A percentile compares a stretch with the other conserved stretches of the same genome.
Conservation (phyloP, 2,888 invertebrate species). For the Idaea aversata region DNA sequence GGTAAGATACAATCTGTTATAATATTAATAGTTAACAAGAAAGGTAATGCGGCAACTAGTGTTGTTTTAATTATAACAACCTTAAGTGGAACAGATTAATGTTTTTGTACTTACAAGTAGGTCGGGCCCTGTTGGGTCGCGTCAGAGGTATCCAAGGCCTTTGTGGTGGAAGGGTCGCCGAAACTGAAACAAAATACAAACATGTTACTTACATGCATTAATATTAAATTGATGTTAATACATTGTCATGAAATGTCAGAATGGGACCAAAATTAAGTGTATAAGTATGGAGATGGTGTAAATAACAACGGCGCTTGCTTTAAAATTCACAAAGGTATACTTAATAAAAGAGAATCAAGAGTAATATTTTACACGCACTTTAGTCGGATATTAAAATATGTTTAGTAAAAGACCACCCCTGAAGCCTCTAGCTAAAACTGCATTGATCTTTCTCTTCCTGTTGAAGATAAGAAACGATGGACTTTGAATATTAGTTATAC, state of each 20-base stretch:
- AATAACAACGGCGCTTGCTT: too few relatives aligned
- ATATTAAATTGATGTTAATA: neutral
- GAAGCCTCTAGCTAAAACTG: neutral
- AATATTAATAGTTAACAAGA: conserved; percentile 35
- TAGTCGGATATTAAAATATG: neutral
- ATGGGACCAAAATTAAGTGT: neutral
- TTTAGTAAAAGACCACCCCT: neutral
- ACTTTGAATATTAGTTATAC: conserved; percentile 1
- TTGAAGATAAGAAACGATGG: neutral
- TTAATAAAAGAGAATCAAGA: too few relatives aligned
- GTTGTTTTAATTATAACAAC: conserved; percentile 24
- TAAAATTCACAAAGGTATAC: too few relatives aligned
- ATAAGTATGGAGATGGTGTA: neutral
- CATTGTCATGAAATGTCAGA: neutral
- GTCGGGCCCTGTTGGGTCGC: conserved; percentile 92
- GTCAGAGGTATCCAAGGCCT: conserved; percentile 97
- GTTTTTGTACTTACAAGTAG: conserved; percentile 88
- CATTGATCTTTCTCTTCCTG: neutral
- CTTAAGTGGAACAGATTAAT: conserved; percentile 14
- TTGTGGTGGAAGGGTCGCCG: conserved; percentile 93
- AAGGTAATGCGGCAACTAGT: conserved; percentile 23
- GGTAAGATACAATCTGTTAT: conserved; percentile 39
- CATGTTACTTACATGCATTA: neutral
- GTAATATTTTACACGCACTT: neutral
- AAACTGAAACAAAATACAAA: conserved; percentile 85